Conservation (phyloP, 2,888 invertebrate species). For the Himalopsyche kuldschensis region DNA sequence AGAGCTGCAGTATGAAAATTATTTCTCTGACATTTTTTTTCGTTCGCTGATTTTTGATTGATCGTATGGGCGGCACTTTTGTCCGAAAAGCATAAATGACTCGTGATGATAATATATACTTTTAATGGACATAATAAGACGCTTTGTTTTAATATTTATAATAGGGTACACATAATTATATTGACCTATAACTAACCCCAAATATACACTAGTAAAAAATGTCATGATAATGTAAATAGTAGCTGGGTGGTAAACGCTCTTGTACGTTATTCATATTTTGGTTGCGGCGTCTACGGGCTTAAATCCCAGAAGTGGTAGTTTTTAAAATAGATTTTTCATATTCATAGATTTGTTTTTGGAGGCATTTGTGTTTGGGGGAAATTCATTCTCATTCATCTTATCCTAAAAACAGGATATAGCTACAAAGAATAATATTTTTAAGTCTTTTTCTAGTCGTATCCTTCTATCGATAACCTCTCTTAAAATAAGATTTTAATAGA, state of each 20-base stretch:
- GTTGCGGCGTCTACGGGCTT: background rate
- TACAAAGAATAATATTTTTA: too few relatives aligned
- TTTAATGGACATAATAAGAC: background rate
- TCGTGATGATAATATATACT: background rate
- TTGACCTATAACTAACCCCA: background rate
- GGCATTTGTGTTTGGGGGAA: too few relatives aligned
- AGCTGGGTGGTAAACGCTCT: too few relatives aligned
- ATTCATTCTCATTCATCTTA: too few relatives aligned
- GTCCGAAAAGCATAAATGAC: background rate
- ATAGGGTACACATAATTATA: background rate
- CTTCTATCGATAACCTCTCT: too few relatives aligned
- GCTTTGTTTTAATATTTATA: background rate
- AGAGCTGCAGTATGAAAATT: slow-evolving; percentile 8
- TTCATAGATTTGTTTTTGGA: too few relatives aligned
- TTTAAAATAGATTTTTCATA: too few relatives aligned
- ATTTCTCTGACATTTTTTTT: slow-evolving; percentile 24
- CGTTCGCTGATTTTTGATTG: slow-evolving; percentile 12
- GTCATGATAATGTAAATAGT: background rate
- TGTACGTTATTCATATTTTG: background rate
- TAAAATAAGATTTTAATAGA: too few relatives aligned
- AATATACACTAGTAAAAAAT: background rate
- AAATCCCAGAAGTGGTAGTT: too few relatives aligned
- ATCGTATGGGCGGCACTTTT: slow-evolving; percentile 22
- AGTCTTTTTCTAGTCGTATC: too few relatives aligned
- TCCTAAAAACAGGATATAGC: too few relatives aligned